Conservation (phyloP, 92 coral and sea anemone genomes). For the Palythoa caribaeorum region DNA sequence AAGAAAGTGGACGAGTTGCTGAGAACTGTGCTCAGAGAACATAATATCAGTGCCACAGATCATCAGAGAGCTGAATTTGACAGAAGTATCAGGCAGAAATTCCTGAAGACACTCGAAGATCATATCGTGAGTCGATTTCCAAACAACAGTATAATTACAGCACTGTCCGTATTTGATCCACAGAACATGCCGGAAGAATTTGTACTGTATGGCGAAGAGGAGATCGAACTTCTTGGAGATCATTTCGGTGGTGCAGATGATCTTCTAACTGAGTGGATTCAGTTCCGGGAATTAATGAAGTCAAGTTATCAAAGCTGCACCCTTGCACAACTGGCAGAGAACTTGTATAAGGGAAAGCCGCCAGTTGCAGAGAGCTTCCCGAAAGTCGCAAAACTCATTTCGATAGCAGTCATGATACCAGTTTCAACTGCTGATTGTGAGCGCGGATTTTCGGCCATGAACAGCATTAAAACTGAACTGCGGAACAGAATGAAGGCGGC, state of each 20-base stretch:
- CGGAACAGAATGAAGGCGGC: constrained; percentile 12
- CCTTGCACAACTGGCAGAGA: background rate
- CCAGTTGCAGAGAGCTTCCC: constrained; percentile 9
- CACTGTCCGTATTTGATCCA: constrained; percentile 8
- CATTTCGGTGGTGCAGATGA: constrained; percentile 7
- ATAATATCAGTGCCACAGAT: constrained; percentile 1
- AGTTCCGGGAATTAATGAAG: constrained; percentile 9
- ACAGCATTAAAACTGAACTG: constrained; percentile 14
- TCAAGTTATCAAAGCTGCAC: background rate
- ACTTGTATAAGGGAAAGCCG: background rate
- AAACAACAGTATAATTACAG: constrained; percentile 2
- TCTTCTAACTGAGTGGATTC: constrained; percentile 4
- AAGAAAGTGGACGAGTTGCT: background rate
- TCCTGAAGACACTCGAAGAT: constrained; percentile 18
- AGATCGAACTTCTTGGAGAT: background rate
- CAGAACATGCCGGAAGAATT: constrained; percentile 31
- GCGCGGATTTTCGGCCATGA: constrained; percentile 21
- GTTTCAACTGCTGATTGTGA: constrained; percentile 29
- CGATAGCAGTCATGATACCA: background rate
- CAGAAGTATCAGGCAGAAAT: constrained; percentile 1
- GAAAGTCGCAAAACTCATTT: background rate
- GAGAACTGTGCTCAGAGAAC: background rate
- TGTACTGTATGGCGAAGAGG: constrained; percentile 22
- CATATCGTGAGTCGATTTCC: constrained; percentile 1
- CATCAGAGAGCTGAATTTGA: background rate